Evolutionary conservation across 2,797 vertebrate genomes (phyloP).

Genomic region (Centropyge bicolor): DNA sequence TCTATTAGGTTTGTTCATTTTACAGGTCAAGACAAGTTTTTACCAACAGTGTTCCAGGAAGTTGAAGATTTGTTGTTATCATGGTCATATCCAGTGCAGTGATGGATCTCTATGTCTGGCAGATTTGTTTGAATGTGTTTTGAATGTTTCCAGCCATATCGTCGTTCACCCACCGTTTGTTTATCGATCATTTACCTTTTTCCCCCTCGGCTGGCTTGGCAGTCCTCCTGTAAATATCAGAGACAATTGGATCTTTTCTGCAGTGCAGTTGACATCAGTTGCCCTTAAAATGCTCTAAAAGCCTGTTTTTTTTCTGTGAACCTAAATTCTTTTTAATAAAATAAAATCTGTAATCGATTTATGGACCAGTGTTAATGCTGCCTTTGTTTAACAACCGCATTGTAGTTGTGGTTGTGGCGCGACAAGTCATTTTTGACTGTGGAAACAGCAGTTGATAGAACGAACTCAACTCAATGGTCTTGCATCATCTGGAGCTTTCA

Average conservation of each 20-base stretch:
- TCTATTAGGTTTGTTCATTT: slow-evolving; percentile 41
- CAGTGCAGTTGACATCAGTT: slow-evolving; percentile 87
- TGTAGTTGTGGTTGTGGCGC: not conserved
- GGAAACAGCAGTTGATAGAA: not conserved
- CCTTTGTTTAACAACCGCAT: not conserved
- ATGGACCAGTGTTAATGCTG: slow-evolving; percentile 43
- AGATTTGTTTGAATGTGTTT: slow-evolving; percentile 78
- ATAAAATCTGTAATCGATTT: slow-evolving; percentile 85
- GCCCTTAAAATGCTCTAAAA: slow-evolving; percentile 91
- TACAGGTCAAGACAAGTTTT: slow-evolving; percentile 49
- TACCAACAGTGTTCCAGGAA: slow-evolving; percentile 64
- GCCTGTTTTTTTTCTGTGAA: slow-evolving; percentile 86
- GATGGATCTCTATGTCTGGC: slow-evolving; percentile 69
- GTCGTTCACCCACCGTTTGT: slow-evolving; percentile 48
- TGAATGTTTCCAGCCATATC: slow-evolving; percentile 74
- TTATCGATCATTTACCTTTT: slow-evolving; percentile 84
- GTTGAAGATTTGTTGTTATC: slow-evolving; percentile 47
- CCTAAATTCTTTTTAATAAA: slow-evolving; percentile 86
- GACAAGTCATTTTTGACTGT: not conserved
- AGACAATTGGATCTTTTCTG: slow-evolving; percentile 80
- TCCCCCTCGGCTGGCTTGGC: slow-evolving; percentile 90
- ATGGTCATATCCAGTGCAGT: slow-evolving; percentile 73
- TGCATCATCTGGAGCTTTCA: not conserved
- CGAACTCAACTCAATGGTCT: not conserved
- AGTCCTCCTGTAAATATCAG: slow-evolving; percentile 95